A percentile compares a stretch with the other conserved stretches of the same genome.
Conservation (phyloP, 2,888 invertebrate species). For the Caenorhabditis afra region DNA sequence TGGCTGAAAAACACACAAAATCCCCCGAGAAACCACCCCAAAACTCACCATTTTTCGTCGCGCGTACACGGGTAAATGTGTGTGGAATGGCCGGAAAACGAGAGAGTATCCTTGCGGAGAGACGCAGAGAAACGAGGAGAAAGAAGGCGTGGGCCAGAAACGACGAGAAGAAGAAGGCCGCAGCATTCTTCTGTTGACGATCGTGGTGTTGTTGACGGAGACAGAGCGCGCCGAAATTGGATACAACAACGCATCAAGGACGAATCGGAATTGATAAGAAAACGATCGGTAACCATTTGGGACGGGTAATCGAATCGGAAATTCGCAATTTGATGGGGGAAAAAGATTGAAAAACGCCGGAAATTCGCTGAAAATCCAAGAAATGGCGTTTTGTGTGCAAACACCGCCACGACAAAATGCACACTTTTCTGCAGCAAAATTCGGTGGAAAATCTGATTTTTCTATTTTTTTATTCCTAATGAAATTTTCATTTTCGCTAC, state of each 20-base stretch:
- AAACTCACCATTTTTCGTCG: conserved; percentile 62
- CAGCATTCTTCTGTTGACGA: too few species aligned
- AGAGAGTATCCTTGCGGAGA: conserved; percentile 15
- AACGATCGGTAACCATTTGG: too few species aligned
- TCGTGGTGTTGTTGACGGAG: conserved; percentile 12
- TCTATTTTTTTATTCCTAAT: not conserved
- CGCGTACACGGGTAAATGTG: conserved; percentile 23
- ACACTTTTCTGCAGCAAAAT: not conserved
- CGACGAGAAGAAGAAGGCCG: not conserved
- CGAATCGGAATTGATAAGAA: not conserved
- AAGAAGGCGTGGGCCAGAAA: conserved; percentile 12
- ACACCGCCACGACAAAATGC: conserved; percentile 17
- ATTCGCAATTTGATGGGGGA: too few species aligned
- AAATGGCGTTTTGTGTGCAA: conserved; percentile 7
- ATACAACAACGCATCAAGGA: not conserved
- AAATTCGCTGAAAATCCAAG: not conserved
- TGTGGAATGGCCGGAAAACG: conserved; percentile 30
- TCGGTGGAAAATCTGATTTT: not conserved
- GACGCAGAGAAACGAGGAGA: conserved; percentile 29
- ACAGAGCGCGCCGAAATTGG: conserved; percentile 25
- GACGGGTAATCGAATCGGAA: too few species aligned
- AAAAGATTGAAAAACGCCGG: too few species aligned
- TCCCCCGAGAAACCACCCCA: not conserved
- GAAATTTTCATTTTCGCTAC: not conserved
- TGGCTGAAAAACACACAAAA: conserved; percentile 16